Evolutionary conservation across 2,888 invertebrate genomes (phyloP).

Genomic region (Brassicogethes aeneus): DNA sequence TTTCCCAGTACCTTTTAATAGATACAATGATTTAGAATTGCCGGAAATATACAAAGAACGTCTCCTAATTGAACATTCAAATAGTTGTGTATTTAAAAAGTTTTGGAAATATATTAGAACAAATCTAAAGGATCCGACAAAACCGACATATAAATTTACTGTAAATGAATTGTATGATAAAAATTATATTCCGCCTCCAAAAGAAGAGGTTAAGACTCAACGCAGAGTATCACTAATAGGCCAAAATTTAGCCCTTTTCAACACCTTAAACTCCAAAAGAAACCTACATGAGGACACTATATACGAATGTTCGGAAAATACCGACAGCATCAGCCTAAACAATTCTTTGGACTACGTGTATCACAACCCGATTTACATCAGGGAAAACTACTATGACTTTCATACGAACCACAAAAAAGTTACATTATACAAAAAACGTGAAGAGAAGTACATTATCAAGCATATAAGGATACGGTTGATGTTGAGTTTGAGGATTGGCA

Average conservation of each 20-base stretch:
- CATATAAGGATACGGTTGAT: slow-evolving; percentile 59
- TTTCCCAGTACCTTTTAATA: slow-evolving; percentile 26
- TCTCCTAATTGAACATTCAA: slow-evolving; percentile 14
- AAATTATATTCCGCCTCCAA: slow-evolving; percentile 3
- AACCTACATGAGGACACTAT: slow-evolving; percentile 38
- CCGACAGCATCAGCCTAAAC: slow-evolving; percentile 20
- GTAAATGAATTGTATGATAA: slow-evolving; percentile 26
- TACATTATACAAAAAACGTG: slow-evolving; percentile 30
- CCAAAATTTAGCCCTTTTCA: slow-evolving; percentile 29
- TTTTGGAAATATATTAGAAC: neutral
- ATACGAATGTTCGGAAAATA: slow-evolving; percentile 39
- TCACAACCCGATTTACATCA: slow-evolving; percentile 37
- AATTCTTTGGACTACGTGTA: slow-evolving; percentile 29
- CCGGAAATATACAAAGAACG: slow-evolving; percentile 32
- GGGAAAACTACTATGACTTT: slow-evolving; percentile 19
- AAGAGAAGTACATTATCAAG: slow-evolving; percentile 52
- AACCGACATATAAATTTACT: slow-evolving; percentile 25
- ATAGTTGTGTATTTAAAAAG: too few relatives aligned
- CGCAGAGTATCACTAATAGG: slow-evolving; percentile 16
- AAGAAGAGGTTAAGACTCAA: slow-evolving; percentile 6
- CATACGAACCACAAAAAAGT: slow-evolving; percentile 18
- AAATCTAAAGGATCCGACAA: slow-evolving; percentile 16
- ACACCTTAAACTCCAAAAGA: slow-evolving; percentile 31
- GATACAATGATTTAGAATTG: slow-evolving; percentile 18
- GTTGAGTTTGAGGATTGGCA: slow-evolving; percentile 55